Conservation (phyloP, 2,888 invertebrate genomes). For the Empis livida region DNA sequence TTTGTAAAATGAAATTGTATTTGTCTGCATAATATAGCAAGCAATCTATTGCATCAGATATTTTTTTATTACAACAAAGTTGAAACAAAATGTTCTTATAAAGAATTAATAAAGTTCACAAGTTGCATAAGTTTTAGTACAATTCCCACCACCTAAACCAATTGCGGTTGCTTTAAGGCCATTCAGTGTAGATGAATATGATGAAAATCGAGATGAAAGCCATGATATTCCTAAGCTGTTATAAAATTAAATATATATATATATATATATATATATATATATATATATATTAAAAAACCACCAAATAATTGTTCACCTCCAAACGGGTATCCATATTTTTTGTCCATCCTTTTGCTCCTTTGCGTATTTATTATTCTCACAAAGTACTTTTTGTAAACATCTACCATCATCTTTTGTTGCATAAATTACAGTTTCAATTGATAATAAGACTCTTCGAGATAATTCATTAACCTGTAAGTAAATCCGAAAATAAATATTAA, state of each 20-base stretch:
- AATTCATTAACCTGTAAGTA: conserved; percentile 37
- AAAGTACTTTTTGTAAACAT: conserved; percentile 50
- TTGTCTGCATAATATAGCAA: too few relatives aligned
- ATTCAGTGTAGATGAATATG: conserved; percentile 34
- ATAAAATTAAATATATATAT: conserved; percentile 9
- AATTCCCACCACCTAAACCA: conserved; percentile 55
- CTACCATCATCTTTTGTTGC: conserved; percentile 40
- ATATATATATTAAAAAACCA: background rate
- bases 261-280: too few relatives aligned
- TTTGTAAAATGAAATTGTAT: too few relatives aligned
- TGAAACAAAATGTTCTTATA: too few relatives aligned
- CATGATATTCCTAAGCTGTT: conserved; percentile 65
- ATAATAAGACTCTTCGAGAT: conserved; percentile 40
- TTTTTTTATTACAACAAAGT: too few relatives aligned
- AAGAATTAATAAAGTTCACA: too few relatives aligned
- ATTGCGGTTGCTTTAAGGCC: conserved; percentile 53
- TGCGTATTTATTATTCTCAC: conserved; percentile 53
- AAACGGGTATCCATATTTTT: conserved; percentile 58
- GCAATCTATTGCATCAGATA: too few relatives aligned
- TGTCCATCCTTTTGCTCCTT: conserved; percentile 41
- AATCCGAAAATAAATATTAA: background rate
- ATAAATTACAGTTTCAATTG: conserved; percentile 43
- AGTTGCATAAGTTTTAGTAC: conserved; percentile 22
- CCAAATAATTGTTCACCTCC: conserved; percentile 45
- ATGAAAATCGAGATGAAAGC: conserved; percentile 45